phyloP scores from a whole-genome alignment of 2,888 invertebrate species.

The Lordiphosa andalusiaca region DNA sequence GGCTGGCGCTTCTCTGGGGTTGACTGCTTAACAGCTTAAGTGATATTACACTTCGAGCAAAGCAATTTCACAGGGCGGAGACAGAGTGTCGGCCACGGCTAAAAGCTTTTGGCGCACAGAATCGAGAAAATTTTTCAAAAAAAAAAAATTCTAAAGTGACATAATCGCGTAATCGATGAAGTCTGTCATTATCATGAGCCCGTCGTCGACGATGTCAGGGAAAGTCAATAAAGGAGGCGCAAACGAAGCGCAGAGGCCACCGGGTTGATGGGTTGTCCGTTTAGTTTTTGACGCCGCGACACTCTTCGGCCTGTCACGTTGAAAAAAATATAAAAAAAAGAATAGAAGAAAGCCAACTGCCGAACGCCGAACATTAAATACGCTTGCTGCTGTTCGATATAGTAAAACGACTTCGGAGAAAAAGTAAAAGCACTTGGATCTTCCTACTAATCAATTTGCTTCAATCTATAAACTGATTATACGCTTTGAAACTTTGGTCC shows the following conservation, averaged over 20 bases:
- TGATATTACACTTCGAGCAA: slow-evolving; percentile 72
- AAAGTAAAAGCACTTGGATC: too few relatives aligned
- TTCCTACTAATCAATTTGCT: too few relatives aligned
- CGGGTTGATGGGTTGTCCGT: slow-evolving; percentile 16
- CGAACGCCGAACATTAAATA: too few relatives aligned
- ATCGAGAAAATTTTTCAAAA: slow-evolving; percentile 46
- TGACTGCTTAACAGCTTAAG: slow-evolving; percentile 73
- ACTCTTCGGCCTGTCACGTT: slow-evolving; percentile 38
- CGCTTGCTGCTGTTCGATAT: too few relatives aligned
- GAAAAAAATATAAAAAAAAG: too few relatives aligned
- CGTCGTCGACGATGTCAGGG: slow-evolving; percentile 20
- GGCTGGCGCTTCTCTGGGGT: slow-evolving; percentile 7
- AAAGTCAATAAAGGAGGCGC: slow-evolving; percentile 65
- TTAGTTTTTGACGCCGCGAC: slow-evolving; percentile 41
- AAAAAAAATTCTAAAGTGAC: slow-evolving; percentile 68
- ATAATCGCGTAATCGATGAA: slow-evolving; percentile 75
- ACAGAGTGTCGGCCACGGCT: slow-evolving; percentile 44
- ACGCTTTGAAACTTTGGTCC: too few relatives aligned
- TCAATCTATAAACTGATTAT: too few relatives aligned
- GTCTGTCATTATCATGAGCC: slow-evolving; percentile 73
- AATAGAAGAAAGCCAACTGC: too few relatives aligned
- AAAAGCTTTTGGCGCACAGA: slow-evolving; percentile 62
- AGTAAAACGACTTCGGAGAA: too few relatives aligned
- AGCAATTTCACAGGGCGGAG: slow-evolving; percentile 56
- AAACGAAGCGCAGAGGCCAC: slow-evolving; percentile 26